Conservation (phyloP, 2,888 invertebrate species). For the Rhagophthalmus giganteus region DNA sequence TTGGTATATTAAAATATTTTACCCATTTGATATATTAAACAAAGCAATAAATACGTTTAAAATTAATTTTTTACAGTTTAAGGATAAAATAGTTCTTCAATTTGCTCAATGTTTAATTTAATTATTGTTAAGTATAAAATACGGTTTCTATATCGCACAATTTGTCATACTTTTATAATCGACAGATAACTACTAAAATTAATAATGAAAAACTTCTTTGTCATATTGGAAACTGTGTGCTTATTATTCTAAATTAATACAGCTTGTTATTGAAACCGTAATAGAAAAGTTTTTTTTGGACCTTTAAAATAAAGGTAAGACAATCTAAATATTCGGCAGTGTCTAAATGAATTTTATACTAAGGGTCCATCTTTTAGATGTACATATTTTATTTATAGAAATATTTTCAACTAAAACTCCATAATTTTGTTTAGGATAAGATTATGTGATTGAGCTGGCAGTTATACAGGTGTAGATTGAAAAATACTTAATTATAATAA, state of each 20-base stretch:
- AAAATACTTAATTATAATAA: constrained; percentile 20
- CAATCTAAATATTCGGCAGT: constrained; percentile 15
- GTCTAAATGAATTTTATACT: constrained; percentile 24
- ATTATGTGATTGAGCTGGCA: constrained; percentile 21
- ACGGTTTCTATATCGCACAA: constrained; percentile 11
- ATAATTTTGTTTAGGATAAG: constrained; percentile 19
- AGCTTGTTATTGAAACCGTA: too few species aligned
- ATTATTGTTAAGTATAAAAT: too few species aligned
- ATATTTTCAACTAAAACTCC: constrained; percentile 42
- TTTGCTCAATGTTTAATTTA: constrained; percentile 19
- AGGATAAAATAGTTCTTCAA: too few species aligned
- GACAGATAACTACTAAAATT: constrained; percentile 3
- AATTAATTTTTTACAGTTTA: too few species aligned
- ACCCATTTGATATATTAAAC: too few species aligned
- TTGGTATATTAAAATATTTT: too few species aligned
- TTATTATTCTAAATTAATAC: constrained; percentile 7
- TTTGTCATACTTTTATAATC: constrained; percentile 16
- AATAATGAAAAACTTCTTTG: background rate
- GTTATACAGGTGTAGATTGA: constrained; percentile 27
- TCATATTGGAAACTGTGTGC: constrained; percentile 36
- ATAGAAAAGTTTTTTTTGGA: too few species aligned
- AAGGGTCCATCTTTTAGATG: constrained; percentile 43
- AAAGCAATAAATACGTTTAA: too few species aligned
- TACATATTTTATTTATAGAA: constrained; percentile 37
- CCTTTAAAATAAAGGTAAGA: constrained; percentile 18